Evolutionary conservation across 2,797 vertebrate genomes (phyloP).

Genomic region (Danio choprae): DNA sequence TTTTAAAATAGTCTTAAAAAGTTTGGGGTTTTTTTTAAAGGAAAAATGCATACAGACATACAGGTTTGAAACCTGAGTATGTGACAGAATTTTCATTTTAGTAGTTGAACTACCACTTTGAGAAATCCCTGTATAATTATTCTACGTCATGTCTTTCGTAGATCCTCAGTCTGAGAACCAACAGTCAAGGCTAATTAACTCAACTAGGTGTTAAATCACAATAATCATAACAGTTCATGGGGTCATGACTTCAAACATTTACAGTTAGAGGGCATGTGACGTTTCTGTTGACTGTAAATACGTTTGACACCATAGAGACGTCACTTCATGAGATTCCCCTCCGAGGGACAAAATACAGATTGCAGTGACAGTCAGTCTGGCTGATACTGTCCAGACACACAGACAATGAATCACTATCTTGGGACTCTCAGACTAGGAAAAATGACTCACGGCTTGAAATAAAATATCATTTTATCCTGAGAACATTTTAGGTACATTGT

Average conservation of each 20-base stretch:
- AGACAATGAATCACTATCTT: constrained; percentile 51
- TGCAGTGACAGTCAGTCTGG: constrained; percentile 14
- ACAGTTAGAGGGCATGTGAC: constrained; percentile 28
- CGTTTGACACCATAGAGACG: constrained; percentile 45
- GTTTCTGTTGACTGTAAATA: constrained; percentile 55
- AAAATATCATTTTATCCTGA: background rate
- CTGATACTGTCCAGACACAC: constrained; percentile 47
- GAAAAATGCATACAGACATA: background rate
- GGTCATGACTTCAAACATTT: constrained; percentile 26
- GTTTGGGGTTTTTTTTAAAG: background rate
- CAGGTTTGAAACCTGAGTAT: background rate
- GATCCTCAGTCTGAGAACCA: background rate
- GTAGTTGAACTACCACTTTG: background rate
- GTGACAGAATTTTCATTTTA: background rate
- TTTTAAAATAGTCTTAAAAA: background rate
- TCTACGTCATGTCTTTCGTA: constrained; percentile 30
- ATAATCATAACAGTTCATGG: constrained; percentile 20
- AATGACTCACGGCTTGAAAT: constrained; percentile 33
- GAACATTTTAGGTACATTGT: constrained; percentile 3
- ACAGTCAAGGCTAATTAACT: constrained; percentile 12
- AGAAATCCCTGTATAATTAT: constrained; percentile 20
- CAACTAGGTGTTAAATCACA: constrained; percentile 26
- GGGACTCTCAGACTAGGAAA: constrained; percentile 7
- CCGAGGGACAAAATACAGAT: constrained; percentile 18
- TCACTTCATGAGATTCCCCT: constrained; percentile 21